These are phyloP conservation scores for Mesorhabditis sp. DNA, from an alignment of 2,888 invertebrate genomes.

Conservation along the genomic window DNA sequence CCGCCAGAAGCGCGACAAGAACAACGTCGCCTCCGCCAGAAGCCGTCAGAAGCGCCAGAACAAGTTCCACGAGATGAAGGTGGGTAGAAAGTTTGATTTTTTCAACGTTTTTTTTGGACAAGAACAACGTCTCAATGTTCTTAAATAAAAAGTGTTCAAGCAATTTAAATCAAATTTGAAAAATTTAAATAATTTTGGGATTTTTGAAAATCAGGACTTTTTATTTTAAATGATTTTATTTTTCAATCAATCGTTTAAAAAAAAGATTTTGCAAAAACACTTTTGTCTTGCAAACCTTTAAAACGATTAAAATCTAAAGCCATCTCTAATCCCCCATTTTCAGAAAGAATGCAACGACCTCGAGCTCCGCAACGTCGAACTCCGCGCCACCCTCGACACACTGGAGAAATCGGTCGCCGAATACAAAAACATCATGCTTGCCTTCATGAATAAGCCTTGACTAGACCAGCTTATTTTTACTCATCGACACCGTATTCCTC, in stretches of 20 bases:
- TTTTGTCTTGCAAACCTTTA: no score
- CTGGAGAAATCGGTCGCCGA: slow-evolving; percentile 31
- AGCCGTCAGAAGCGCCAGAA: slow-evolving; percentile 29
- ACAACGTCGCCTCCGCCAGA: slow-evolving; percentile 28
- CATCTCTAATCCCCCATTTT: not conserved
- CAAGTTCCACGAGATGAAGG: slow-evolving; percentile 21
- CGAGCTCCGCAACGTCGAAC: slow-evolving; percentile 19
- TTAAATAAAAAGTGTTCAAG: no score
- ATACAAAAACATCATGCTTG: slow-evolving; percentile 33
- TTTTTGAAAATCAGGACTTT: no score
- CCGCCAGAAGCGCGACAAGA: slow-evolving; percentile 30
- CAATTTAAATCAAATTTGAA: no score
- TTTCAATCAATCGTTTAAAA: no score
- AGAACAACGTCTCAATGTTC: no score
- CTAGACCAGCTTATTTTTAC: not conserved
- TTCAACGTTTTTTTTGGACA: no score
- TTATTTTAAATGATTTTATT: no score
- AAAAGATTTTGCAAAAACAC: no score
- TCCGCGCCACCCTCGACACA: slow-evolving; percentile 23
- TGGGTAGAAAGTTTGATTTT: not conserved
- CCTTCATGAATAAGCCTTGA: slow-evolving; percentile 5
- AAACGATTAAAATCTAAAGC: no score
- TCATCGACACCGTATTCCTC: not conserved
- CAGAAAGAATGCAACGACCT: not conserved
- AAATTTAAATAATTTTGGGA: no score